Percentiles rank a stretch among this genome's conserved stretches.
phyloP scores from a whole-genome alignment of 2,888 invertebrate species.

The Artemia sinica region DNA sequence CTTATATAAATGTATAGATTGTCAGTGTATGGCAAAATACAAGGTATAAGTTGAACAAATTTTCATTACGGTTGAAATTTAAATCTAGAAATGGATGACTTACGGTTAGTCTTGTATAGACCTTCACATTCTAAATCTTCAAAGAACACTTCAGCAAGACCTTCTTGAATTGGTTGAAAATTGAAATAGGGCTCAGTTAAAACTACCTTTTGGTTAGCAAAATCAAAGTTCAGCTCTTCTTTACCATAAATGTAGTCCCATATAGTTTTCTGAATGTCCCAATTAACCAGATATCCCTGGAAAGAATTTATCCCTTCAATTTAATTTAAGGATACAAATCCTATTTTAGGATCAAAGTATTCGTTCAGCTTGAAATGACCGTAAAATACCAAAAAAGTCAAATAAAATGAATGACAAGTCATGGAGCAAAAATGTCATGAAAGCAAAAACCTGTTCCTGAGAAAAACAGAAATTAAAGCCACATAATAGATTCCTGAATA shows the following conservation, averaged over 20 bases:
- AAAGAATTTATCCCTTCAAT: slow-evolving; percentile 21
- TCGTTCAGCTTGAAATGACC: too few species aligned
- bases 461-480: neutral
- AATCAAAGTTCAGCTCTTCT: slow-evolving; percentile 58
- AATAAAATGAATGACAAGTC: neutral
- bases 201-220: slow-evolving; percentile 58
- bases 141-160: slow-evolving; percentile 85
- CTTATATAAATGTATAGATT: too few species aligned
- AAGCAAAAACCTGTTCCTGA: slow-evolving; percentile 9
- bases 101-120: slow-evolving; percentile 52
- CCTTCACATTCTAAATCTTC: slow-evolving; percentile 87
- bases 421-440: slow-evolving; percentile 11
- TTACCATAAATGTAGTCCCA: slow-evolving; percentile 90
- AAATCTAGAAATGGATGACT: slow-evolving; percentile 23
- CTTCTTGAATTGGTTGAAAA: slow-evolving; percentile 78
- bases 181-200: slow-evolving; percentile 89
- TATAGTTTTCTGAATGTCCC: slow-evolving; percentile 85
- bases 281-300: slow-evolving; percentile 75
- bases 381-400: neutral
- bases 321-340: neutral
- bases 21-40: too few species aligned
- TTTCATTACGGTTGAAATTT: too few species aligned
- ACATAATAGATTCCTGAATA: too few species aligned
- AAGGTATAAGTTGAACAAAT: too few species aligned
- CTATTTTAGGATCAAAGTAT: neutral